Percentiles rank a stretch among this genome's conserved stretches.
phyloP scores from a whole-genome alignment of 1,140 invertebrate genomes.

The Drosophila takahashii region DNA sequence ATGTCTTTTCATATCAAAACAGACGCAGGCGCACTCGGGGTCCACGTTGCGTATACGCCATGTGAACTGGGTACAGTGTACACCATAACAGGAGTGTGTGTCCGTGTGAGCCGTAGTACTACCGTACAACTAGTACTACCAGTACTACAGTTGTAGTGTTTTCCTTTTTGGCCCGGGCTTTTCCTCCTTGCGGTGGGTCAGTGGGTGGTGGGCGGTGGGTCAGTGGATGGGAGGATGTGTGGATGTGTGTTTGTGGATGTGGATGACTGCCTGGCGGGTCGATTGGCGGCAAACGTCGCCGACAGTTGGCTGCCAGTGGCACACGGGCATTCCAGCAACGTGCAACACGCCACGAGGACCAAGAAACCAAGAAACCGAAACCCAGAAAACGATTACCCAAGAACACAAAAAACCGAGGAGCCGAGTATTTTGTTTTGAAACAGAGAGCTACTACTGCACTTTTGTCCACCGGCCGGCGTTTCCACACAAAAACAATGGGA shows the following conservation, averaged over 20 bases:
- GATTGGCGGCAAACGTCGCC: constrained; percentile 13
- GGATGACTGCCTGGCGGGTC: constrained; percentile 2
- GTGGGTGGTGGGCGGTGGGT: background rate
- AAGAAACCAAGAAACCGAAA: background rate
- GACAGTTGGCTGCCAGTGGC: constrained; percentile 20
- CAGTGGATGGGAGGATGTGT: background rate
- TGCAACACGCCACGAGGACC: constrained; percentile 24
- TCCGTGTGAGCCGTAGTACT: constrained; percentile 36
- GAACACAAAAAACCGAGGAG: background rate
- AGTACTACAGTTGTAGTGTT: constrained; percentile 12
- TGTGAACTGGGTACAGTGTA: constrained; percentile 5
- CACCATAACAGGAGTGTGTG: background rate
- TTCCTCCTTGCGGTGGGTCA: constrained; percentile 6
- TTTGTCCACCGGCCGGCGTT: constrained; percentile 3
- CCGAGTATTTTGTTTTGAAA: constrained; percentile 2
- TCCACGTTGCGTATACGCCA: constrained; percentile 41
- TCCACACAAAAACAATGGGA: background rate
- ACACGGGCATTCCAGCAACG: constrained; percentile 17
- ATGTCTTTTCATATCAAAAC: constrained; percentile 50
- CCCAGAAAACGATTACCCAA: background rate
- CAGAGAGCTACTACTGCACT: background rate
- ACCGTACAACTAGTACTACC: constrained; percentile 16
- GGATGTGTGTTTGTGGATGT: background rate
- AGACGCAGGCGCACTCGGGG: constrained; percentile 46
- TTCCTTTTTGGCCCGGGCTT: background rate